Conservation (phyloP, 2,888 invertebrate genomes). For the Archaeoteleia sp. region DNA sequence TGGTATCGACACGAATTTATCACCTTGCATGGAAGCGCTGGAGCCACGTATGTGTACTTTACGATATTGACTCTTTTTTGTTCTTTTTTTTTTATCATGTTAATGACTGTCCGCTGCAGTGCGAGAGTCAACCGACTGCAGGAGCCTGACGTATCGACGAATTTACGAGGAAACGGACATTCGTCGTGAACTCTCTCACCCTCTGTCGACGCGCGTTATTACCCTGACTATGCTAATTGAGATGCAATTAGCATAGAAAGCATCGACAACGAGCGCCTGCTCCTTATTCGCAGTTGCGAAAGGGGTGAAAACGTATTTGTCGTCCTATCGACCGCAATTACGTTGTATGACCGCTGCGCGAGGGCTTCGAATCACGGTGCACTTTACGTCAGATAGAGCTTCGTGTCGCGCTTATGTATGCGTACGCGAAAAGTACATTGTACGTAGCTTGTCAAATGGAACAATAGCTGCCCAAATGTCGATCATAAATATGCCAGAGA, state of each 20-base stretch:
- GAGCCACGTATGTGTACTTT: slow-evolving; percentile 60
- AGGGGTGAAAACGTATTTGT: slow-evolving; percentile 64
- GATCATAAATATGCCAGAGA: slow-evolving; percentile 44
- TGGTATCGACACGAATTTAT: slow-evolving; percentile 55
- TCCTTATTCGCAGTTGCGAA: slow-evolving; percentile 48
- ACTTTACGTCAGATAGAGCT: slow-evolving; percentile 49
- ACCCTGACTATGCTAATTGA: slow-evolving; percentile 71
- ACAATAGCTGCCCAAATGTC: slow-evolving; percentile 42
- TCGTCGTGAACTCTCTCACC: slow-evolving; percentile 52
- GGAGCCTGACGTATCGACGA: slow-evolving; percentile 67
- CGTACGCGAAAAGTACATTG: slow-evolving; percentile 49
- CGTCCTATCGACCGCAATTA: slow-evolving; percentile 68
- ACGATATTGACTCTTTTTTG: slow-evolving; percentile 71
- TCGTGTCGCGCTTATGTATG: slow-evolving; percentile 14
- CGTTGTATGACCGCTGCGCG: slow-evolving; percentile 49
- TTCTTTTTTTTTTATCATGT: slow-evolving; percentile 48
- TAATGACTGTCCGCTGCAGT: slow-evolving; percentile 51
- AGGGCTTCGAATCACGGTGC: slow-evolving; percentile 50
- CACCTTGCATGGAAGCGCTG: slow-evolving; percentile 18
- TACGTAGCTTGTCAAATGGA: slow-evolving; percentile 36
- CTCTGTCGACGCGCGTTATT: slow-evolving; percentile 54
- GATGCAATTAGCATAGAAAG: slow-evolving; percentile 72
- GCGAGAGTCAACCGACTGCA: slow-evolving; percentile 40
- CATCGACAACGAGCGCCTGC: slow-evolving; percentile 60
- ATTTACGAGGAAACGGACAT: slow-evolving; percentile 73